These are phyloP conservation scores for Mergus octosetaceus DNA, from an alignment of 2,797 vertebrate species.

Conservation along the genomic window DNA sequence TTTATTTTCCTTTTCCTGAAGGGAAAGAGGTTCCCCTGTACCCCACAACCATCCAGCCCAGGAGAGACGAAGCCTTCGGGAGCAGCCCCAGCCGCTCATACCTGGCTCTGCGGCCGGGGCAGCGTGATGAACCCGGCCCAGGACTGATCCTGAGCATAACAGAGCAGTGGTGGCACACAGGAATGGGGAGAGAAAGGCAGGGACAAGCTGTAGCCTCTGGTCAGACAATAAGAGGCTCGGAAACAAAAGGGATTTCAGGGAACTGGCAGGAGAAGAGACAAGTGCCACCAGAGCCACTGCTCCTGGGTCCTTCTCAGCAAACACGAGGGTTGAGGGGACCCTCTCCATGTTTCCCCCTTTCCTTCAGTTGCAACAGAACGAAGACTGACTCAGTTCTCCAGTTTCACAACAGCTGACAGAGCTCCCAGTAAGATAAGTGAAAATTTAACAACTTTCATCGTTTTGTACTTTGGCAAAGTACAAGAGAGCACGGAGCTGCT, in stretches of 20 bases:
- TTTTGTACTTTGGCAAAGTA: neutral
- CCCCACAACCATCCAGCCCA: neutral
- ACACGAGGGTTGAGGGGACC: neutral
- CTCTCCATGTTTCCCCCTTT: neutral
- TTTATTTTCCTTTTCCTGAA: neutral
- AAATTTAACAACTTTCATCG: conserved; percentile 15
- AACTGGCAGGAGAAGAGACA: neutral
- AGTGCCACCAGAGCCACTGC: neutral
- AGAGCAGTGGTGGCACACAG: accelerated
- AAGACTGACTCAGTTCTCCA: neutral
- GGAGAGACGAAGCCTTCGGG: neutral
- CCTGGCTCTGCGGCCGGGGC: neutral
- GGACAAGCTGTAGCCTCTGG: neutral
- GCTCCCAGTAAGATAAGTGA: conserved; percentile 9
- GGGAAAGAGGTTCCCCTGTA: neutral
- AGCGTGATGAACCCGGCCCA: neutral
- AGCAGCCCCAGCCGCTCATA: neutral
- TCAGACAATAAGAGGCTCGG: neutral
- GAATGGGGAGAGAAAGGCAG: neutral
- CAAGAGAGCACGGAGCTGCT: neutral
- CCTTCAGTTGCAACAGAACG: neutral
- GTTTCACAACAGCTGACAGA: neutral
- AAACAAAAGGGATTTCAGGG: neutral
- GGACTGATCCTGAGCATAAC: accelerated
- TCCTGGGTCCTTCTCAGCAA: neutral